These are phyloP conservation scores for Nephrotoma flavescens DNA, from an alignment of 2,888 invertebrate genomes.

Conservation along the genomic window DNA sequence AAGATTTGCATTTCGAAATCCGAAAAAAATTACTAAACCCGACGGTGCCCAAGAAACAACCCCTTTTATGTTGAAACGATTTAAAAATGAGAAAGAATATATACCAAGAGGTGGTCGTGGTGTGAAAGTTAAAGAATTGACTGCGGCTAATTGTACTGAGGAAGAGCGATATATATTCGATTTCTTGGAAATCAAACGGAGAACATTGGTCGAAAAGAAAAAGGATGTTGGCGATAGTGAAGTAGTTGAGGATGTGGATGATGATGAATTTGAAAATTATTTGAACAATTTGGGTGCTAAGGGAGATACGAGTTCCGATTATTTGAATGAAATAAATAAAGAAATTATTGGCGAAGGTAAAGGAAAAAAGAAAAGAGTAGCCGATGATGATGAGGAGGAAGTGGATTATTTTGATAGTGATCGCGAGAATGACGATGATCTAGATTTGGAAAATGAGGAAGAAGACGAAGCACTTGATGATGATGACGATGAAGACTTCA, in stretches of 20 bases:
- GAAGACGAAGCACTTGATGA: conserved; percentile 11
- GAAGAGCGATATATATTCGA: conserved; percentile 74
- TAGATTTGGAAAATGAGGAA: conserved; percentile 26
- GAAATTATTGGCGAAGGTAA: conserved; percentile 53
- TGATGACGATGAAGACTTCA: conserved; percentile 19
- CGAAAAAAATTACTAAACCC: conserved; percentile 42
- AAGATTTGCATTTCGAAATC: conserved; percentile 90
- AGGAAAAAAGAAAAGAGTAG: conserved; percentile 21
- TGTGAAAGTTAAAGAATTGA: conserved; percentile 56
- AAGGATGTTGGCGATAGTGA: conserved; percentile 39
- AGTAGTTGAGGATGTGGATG: conserved; percentile 55
- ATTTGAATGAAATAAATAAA: conserved; percentile 35
- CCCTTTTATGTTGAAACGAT: conserved; percentile 7
- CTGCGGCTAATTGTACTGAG: conserved; percentile 62
- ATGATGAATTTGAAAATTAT: conserved; percentile 38
- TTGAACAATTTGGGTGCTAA: conserved; percentile 27
- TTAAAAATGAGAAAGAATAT: conserved; percentile 39
- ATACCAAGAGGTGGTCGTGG: conserved; percentile 52
- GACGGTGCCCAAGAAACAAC: conserved; percentile 30
- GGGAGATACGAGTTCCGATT: not conserved
- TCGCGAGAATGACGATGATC: conserved; percentile 18
- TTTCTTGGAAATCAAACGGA: conserved; percentile 39
- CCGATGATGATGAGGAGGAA: conserved; percentile 18
- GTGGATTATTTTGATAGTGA: conserved; percentile 18
- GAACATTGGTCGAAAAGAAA: conserved; percentile 30